Conservation (phyloP, 2,113 vertebrate genomes). For the Petroica traversi region DNA sequence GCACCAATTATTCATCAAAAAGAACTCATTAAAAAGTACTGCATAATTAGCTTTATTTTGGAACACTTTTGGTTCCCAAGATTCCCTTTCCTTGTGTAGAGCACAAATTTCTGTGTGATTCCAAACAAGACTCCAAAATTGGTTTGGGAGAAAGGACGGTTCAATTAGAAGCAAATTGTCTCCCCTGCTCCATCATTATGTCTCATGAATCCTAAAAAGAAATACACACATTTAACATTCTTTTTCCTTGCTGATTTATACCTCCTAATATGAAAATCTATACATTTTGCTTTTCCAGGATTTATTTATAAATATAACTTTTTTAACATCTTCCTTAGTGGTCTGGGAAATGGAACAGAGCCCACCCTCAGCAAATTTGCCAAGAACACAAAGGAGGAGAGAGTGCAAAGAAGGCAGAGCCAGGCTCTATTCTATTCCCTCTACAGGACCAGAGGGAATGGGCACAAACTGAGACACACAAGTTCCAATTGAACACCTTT, state of each 20-base stretch:
- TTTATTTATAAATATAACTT: neutral
- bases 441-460: neutral
- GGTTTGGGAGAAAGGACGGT: neutral
- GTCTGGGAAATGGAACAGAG: neutral
- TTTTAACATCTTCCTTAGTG: neutral
- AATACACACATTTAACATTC: neutral
- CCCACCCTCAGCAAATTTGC: neutral
- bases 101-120: neutral
- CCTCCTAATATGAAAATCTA: neutral
- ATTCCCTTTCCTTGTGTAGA: neutral
- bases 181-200: fast-evolving
- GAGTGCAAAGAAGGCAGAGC: neutral
- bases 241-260: neutral
- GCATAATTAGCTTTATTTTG: neutral
- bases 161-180: neutral
- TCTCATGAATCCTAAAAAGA: neutral
- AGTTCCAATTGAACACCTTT: neutral
- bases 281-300: neutral
- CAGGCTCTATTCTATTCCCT: no score
- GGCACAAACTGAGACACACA: neutral
- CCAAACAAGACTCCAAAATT: neutral
- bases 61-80: neutral
- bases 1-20: neutral
- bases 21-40: neutral
- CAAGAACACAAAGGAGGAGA: neutral